Percentiles rank a stretch among this genome's conserved stretches.
Evolutionary conservation across 2,888 invertebrate species (phyloP).

Genomic region (Eupithecia dodoneata): DNA sequence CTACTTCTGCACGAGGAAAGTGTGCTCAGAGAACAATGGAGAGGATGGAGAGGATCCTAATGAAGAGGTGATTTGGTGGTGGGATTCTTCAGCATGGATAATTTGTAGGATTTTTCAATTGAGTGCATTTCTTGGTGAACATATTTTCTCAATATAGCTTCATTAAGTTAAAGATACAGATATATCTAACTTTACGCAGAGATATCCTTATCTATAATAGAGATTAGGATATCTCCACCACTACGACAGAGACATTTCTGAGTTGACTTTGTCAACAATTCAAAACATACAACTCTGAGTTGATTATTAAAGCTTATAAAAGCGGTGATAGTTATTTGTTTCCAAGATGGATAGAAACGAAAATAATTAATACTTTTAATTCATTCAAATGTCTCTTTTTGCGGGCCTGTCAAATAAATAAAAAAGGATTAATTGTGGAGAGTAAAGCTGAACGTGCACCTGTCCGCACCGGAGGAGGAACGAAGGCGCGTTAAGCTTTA

Average conservation of each 20-base stretch:
- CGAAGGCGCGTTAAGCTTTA: not conserved
- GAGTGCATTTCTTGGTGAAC: not conserved
- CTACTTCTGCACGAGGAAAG: slow-evolving; percentile 77
- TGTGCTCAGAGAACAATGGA: slow-evolving; percentile 67
- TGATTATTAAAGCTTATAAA: not conserved
- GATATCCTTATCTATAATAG: too few species aligned
- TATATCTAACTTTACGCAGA: too few species aligned
- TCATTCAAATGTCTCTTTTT: not conserved
- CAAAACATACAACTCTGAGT: not conserved
- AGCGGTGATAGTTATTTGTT: not conserved
- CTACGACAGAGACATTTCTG: not conserved
- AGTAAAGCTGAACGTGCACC: too few species aligned
- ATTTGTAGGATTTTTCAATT: not conserved
- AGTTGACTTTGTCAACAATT: not conserved
- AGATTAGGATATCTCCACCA: too few species aligned
- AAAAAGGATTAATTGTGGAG: not conserved
- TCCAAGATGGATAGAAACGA: not conserved
- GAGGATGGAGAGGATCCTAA: slow-evolving; percentile 56
- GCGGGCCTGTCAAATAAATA: not conserved
- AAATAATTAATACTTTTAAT: not conserved
- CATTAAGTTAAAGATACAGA: not conserved
- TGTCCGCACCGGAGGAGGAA: too few species aligned
- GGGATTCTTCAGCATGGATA: not conserved
- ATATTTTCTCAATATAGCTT: not conserved
- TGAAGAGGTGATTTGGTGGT: slow-evolving; percentile 54